Evolutionary conservation across 2,888 invertebrate genomes (phyloP).

Genomic region (Erebia palarica): DNA sequence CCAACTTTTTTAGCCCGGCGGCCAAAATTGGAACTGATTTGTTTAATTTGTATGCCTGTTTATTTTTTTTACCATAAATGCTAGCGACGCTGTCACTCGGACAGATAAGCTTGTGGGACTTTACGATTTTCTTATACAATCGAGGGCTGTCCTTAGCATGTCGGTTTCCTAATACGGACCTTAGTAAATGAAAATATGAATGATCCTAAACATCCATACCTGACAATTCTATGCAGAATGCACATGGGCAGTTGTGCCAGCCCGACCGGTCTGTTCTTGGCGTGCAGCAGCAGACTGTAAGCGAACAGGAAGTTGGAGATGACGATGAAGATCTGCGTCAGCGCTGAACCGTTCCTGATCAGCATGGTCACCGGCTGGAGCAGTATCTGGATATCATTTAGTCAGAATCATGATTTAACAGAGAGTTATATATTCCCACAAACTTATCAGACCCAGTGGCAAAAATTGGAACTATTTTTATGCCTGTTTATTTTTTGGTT

Average conservation of each 20-base stretch:
- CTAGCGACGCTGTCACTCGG: too few relatives aligned
- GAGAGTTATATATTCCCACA: not conserved
- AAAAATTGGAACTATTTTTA: too few relatives aligned
- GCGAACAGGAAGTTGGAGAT: slow-evolving; percentile 64
- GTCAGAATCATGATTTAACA: not conserved
- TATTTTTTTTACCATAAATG: too few relatives aligned
- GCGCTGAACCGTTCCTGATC: slow-evolving; percentile 61
- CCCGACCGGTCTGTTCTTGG: slow-evolving; percentile 47
- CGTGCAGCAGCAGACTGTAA: slow-evolving; percentile 56
- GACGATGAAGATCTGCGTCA: slow-evolving; percentile 62
- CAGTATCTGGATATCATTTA: slow-evolving; percentile 45
- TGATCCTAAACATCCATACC: slow-evolving; percentile 44
- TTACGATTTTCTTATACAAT: too few relatives aligned
- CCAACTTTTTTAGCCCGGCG: too few relatives aligned
- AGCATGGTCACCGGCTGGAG: slow-evolving; percentile 53
- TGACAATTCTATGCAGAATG: slow-evolving; percentile 52
- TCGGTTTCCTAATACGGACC: too few relatives aligned
- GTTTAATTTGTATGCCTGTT: too few relatives aligned
- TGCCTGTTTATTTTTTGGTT: too few relatives aligned
- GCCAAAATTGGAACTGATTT: too few relatives aligned
- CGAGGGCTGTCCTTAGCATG: too few relatives aligned
- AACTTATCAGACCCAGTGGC: too few relatives aligned
- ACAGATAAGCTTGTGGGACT: too few relatives aligned
- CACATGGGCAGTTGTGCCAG: slow-evolving; percentile 51
- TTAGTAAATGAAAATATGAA: not conserved